Base-by-base conservation (phyloP, 1,140 invertebrate genomes). In the Sitodiplosis mosellana region DNA sequence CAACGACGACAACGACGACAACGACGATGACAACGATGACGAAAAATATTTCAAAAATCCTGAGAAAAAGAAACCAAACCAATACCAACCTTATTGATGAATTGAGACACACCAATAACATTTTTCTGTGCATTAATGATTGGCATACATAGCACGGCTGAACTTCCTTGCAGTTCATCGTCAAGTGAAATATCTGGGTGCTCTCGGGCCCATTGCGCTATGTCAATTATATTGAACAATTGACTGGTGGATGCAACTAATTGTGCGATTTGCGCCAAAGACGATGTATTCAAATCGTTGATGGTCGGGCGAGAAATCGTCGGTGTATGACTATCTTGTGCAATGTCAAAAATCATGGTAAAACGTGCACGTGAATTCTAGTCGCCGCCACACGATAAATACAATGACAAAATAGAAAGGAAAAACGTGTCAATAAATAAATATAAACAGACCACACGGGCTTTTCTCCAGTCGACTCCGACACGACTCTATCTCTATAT, bases 41-140 rank as follows among this genome's bases (percentile, higher is more conserved):
- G n/a, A n/a, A n/a, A n/a, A n/a, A n/a, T n/a, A n/a, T n/a, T n/a
- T n/a, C n/a, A n/a, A n/a, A n/a, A n/a, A n/a, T n/a, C n/a, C n/a
- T n/a, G n/a, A n/a, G n/a, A n/a, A n/a, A n/a, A n/a, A n/a, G n/a
- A n/a, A n/a, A n/a, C n/a, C n/a, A n/a, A n/a, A n/a, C n/a, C n/a
- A n/a, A n/a, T n/a, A n/a, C 49, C 49, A 57, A 87, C 81, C 76
- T 95, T 95, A 63, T 95, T 95, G 36, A 95, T 88, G 21, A 95
- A 69, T 57, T 94, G 91, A 41, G 87, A 86, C 1, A 95, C 91
- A 15, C 92, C 92, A 53, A 93, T 89, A 2, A 93, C 81, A 38
- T 73, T 74, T 53, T 81, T 81, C 59, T 88, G 80, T 4, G 84
- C 86, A 63, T 92, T 92, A 19, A 86, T 81, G 50, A 93, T 92